phyloP scores from a whole-genome alignment of 2,888 invertebrate species.

The Drosophila mettleri region DNA sequence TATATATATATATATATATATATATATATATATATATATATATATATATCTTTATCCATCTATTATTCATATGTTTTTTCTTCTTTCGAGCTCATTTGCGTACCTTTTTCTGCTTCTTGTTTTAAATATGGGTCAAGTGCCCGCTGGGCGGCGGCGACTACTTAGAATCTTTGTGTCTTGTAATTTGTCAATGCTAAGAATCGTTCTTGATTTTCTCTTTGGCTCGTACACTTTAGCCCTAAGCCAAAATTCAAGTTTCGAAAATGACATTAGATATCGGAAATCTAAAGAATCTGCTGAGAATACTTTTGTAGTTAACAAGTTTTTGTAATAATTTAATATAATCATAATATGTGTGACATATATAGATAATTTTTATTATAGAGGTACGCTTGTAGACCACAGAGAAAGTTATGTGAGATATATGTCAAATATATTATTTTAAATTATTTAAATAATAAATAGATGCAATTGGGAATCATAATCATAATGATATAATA shows the following conservation, averaged over 20 bases:
- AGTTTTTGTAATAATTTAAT: neutral
- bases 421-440: neutral
- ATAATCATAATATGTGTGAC: neutral
- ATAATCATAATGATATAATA: too few relatives aligned
- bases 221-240: neutral
- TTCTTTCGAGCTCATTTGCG: conserved; percentile 12
- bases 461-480: too few relatives aligned
- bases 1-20: neutral
- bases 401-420: too few relatives aligned
- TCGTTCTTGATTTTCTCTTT: conserved; percentile 5
- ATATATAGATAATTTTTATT: neutral
- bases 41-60: conserved; percentile 1
- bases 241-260: neutral
- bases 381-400: too few relatives aligned
- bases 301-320: neutral
- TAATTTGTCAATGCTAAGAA: conserved; percentile 10
- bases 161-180: conserved; percentile 14
- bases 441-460: too few relatives aligned
- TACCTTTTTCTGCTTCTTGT: neutral
- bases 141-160: conserved; percentile 3
- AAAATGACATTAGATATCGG: neutral
- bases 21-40: neutral
- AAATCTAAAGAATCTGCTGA: neutral
- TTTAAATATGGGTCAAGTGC: conserved; percentile 35
- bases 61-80: conserved; percentile 11